phyloP scores from a whole-genome alignment of 2,888 invertebrate species.

The Hemistola chrysoprasaria region DNA sequence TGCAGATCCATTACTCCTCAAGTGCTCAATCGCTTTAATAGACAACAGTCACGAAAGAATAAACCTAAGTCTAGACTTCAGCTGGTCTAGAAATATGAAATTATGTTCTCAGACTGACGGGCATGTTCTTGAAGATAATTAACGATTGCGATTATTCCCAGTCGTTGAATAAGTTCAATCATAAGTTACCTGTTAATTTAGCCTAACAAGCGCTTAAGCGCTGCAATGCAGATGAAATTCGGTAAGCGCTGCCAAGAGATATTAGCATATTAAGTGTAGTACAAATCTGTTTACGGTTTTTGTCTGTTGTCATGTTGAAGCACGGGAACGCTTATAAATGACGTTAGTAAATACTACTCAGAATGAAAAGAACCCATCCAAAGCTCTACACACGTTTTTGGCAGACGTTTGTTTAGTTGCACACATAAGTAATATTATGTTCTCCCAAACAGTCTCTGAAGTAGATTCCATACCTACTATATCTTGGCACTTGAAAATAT shows the following conservation, averaged over 20 bases:
- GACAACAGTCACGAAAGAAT: conserved; percentile 24
- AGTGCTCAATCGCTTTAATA: conserved; percentile 14
- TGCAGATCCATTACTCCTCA: conserved; percentile 1
- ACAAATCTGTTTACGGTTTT: neutral
- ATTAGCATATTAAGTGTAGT: conserved; percentile 3
- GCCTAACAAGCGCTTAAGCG: conserved; percentile 7
- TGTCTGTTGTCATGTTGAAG: neutral
- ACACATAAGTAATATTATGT: too few species aligned
- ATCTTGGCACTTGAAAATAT: too few species aligned
- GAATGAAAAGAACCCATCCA: too few species aligned
- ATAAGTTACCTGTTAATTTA: too few species aligned
- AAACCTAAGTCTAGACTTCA: conserved; percentile 1
- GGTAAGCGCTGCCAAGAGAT: conserved; percentile 4
- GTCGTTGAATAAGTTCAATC: too few species aligned
- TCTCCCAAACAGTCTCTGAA: too few species aligned
- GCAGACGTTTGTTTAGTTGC: too few species aligned
- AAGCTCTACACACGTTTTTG: too few species aligned
- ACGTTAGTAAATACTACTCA: too few species aligned
- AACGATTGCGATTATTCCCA: conserved; percentile 20
- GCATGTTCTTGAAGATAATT: conserved; percentile 20
- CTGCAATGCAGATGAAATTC: conserved; percentile 23
- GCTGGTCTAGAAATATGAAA: conserved; percentile 24
- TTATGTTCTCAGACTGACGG: conserved; percentile 25
- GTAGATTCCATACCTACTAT: too few species aligned
- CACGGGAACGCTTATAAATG: too few species aligned